Percentiles rank a stretch among this genome's conserved stretches.
Evolutionary conservation across 2,888 invertebrate genomes (phyloP).

Genomic region (Herminia tarsipennalis): DNA sequence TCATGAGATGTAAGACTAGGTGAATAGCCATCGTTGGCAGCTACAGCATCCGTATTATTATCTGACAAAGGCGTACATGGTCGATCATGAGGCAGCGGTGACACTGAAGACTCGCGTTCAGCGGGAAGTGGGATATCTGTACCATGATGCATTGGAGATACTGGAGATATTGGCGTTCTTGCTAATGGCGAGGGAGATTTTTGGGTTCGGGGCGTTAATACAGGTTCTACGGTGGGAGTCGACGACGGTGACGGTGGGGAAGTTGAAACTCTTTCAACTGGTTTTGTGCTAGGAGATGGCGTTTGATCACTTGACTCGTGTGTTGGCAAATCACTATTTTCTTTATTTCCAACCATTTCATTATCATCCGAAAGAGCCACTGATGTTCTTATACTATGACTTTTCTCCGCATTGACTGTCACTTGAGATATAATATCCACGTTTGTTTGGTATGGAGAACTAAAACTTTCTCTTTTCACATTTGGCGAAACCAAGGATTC

Average conservation of each 20-base stretch:
- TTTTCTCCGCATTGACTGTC: slow-evolving; percentile 51
- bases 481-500: slow-evolving; percentile 59
- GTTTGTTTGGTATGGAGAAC: slow-evolving; percentile 55
- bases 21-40: slow-evolving; percentile 33
- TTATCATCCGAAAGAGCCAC: slow-evolving; percentile 59
- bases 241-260: slow-evolving; percentile 45
- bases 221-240: slow-evolving; percentile 49
- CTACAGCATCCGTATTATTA: slow-evolving; percentile 45
- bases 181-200: slow-evolving; percentile 70
- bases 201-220: slow-evolving; percentile 55
- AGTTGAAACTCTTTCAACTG: slow-evolving; percentile 59
- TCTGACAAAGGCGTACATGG: slow-evolving; percentile 35
- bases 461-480: slow-evolving; percentile 59
- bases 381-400: slow-evolving; percentile 54
- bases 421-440: slow-evolving; percentile 45
- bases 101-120: slow-evolving; percentile 50
- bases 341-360: slow-evolving; percentile 43
- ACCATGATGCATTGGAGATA: slow-evolving; percentile 52
- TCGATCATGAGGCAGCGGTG: slow-evolving; percentile 53
- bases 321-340: slow-evolving; percentile 45
- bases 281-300: slow-evolving; percentile 49
- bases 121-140: slow-evolving; percentile 41
- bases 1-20: slow-evolving; percentile 45
- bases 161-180: slow-evolving; percentile 61
- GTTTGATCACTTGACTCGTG: slow-evolving; percentile 48